Percentiles rank a stretch among this genome's conserved stretches.
phyloP scores from a whole-genome alignment of 2,797 vertebrate genomes.

The Poeciliopsis presidionis region DNA sequence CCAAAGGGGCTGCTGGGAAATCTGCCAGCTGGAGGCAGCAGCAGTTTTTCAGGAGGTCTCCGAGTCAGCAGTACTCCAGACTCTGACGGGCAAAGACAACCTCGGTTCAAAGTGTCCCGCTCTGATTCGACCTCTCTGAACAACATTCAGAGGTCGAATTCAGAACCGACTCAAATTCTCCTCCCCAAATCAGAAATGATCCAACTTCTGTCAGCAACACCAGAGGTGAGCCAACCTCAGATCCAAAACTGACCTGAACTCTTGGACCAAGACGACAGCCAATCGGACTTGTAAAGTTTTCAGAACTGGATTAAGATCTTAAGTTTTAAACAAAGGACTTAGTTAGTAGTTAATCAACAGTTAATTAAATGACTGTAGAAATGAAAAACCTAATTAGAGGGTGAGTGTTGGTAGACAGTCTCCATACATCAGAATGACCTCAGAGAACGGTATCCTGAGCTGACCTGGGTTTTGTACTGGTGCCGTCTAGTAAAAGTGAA shows the following conservation, averaged over 20 bases:
- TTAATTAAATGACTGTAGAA: neutral
- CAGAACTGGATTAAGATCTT: neutral
- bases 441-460: neutral
- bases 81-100: conserved; percentile 41
- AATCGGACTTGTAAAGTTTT: neutral
- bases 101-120: neutral
- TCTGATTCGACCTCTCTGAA: neutral
- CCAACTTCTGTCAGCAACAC: neutral
- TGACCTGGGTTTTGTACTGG: neutral
- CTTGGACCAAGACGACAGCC: neutral
- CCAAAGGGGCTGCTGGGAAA: conserved; percentile 55
- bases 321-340: neutral
- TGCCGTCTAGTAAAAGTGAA: neutral
- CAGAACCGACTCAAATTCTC: neutral
- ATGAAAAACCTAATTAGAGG: neutral
- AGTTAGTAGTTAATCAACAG: neutral
- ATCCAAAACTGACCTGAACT: neutral
- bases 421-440: neutral
- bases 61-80: conserved; percentile 21
- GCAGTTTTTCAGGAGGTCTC: conserved; percentile 54
- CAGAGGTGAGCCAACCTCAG: neutral
- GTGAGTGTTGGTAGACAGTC: neutral
- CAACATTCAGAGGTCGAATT: neutral
- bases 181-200: neutral
- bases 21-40: conserved; percentile 57